phyloP scores from a whole-genome alignment of 2,113 vertebrate genomes.

The Amazona vittata region DNA sequence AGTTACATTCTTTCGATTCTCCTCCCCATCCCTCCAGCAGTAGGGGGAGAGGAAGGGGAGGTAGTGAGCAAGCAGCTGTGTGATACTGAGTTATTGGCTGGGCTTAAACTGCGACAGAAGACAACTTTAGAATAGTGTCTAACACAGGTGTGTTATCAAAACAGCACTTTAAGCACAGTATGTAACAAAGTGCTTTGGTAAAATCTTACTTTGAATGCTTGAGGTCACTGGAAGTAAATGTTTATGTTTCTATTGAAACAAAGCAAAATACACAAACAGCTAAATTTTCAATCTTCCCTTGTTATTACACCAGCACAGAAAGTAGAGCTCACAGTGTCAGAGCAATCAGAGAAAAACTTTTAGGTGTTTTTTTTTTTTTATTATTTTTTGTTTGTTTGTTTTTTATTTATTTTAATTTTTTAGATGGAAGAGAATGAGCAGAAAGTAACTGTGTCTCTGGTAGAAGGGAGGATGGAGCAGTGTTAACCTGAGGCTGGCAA shows the following conservation, averaged over 20 bases:
- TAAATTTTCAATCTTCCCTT: background rate
- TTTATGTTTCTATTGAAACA: background rate
- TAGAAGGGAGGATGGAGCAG: background rate
- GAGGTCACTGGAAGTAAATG: background rate
- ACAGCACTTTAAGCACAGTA: background rate
- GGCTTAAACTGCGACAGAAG: background rate
- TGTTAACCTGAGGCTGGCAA: background rate
- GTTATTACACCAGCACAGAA: background rate
- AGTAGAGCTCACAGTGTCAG: background rate
- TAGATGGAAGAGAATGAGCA: background rate
- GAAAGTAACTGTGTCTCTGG: background rate
- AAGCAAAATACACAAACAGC: background rate
- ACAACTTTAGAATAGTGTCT: background rate
- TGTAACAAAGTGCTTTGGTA: background rate
- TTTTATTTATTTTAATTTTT: background rate
- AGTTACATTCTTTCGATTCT: too few relatives aligned
- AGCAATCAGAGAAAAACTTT: background rate
- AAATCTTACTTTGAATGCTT: background rate
- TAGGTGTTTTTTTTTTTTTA: background rate
- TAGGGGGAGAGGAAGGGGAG: too few relatives aligned
- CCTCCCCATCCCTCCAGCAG: too few relatives aligned
- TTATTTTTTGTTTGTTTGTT: background rate
- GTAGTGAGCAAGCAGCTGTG: too few relatives aligned
- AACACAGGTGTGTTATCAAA: background rate
- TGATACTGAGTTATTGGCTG: too few relatives aligned